Evolutionary conservation across 1,140 invertebrate genomes (phyloP), one percentile per base, ranked within the genome.

Genomic region (Polypedilum pembai): DNA sequence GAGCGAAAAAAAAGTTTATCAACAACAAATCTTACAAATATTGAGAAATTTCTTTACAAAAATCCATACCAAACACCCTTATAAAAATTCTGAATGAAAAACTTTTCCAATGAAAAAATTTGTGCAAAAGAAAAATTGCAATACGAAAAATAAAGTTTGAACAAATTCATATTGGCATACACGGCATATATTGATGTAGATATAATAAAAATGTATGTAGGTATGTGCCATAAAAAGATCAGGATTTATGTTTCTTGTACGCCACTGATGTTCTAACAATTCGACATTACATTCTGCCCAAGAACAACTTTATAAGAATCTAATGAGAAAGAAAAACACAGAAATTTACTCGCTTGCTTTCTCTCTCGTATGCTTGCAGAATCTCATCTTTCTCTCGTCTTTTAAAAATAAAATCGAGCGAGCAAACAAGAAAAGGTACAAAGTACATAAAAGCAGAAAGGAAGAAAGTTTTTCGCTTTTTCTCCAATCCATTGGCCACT

Each of bases 361-460:
- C 56, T 17, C 7, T 17, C 3, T 66, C 63, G n/a, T 66, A 8
- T 8, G 18, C 18, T 8, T 20, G 18, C n/a, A 66, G 8, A 69
- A 20, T 20, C 17, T 69, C n/a, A 15, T 56, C 10, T 69, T 69
- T 69, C 8, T 21, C 18, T 17, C 18, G 17, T 69, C n/a, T 18
- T 56, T 56, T 56, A n/a, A 56, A 56, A 56, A 56, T 56, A n/a
- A 56, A 56, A 56, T 56, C 12, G 18, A 69, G 65, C 20, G 20
- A 69, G 20, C 8, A 8, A 69, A 69, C n/a, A 20, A 69, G 20
- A 69, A 18, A 69, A 69, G 18, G 20, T 8, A 69, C n/a, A 56
- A 56, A 56, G 45, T 56, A 56, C 45, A 56, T 56, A 56, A 56
- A 56, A 56, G n/a, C 8, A 45, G 2, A 8, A 45, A 15, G 8